These are phyloP conservation scores for Artibeus jamaicensis DNA, from an alignment of 2,797 vertebrate species.

Conservation along the genomic window DNA sequence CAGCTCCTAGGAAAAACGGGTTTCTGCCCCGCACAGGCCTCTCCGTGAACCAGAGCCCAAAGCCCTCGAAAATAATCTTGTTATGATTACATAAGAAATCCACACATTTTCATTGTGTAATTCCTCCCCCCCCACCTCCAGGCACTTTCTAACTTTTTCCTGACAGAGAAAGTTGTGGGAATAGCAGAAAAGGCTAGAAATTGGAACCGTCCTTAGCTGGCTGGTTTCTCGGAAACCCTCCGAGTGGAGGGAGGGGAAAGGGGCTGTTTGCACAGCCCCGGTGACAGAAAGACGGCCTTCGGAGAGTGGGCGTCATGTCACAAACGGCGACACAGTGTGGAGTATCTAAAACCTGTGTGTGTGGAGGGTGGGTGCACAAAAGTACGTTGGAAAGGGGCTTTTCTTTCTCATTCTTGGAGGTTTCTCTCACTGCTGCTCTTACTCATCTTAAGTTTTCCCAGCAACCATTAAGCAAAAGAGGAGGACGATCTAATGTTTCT, in stretches of 20 bases:
- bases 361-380: fast-evolving
- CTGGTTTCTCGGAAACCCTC: not conserved
- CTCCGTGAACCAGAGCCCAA: not conserved
- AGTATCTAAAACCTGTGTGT: not conserved
- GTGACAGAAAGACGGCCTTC: not conserved
- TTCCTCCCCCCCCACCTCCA: not conserved
- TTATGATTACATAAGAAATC: not conserved
- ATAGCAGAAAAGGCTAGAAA: not conserved
- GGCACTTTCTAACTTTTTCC: not conserved
- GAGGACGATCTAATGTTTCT: not conserved
- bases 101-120: not conserved
- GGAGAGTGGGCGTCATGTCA: not conserved
- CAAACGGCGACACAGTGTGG: not conserved
- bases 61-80: not conserved
- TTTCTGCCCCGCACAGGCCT: not conserved
- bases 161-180: not conserved
- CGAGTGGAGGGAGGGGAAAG: not conserved
- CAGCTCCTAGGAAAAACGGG: not conserved
- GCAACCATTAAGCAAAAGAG: not conserved
- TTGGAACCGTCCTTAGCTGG: not conserved
- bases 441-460: not conserved
- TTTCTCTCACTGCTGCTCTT: not conserved
- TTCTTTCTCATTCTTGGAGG: not conserved
- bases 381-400: not conserved
- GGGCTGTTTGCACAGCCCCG: not conserved